Evolutionary conservation across 2,797 vertebrate genomes (phyloP), one percentile per base, ranked within the genome.

Genomic region (Falco rusticolus): DNA sequence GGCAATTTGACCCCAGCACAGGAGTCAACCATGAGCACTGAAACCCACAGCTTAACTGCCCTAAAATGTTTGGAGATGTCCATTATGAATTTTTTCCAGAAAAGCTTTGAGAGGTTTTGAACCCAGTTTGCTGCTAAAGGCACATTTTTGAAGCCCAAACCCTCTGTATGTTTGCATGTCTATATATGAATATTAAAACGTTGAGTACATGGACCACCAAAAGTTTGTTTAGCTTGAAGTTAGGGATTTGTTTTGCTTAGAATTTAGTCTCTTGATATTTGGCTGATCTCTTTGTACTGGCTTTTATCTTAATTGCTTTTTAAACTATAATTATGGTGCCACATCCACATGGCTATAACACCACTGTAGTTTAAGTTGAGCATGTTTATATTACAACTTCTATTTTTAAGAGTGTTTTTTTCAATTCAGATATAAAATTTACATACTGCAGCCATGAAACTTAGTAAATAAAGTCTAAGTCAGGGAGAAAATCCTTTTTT

Each of bases 181-280:
- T 81, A 13, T 34, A 16, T 54, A 87, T 84, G 72, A 93, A 93
- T 96, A 96, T 94, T 92, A 84, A 95, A 95, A 86, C 81, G 24
- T 76, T 59, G 57, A 83, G 69, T 59, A 60, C 87, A 78, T 19
- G 90, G 95, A 89, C 94, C 87, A 95, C 79, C 82, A 95, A 84
- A 97, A 96, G 84, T 95, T 97, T 96, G 94, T 95, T 97, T 97
- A 91, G 89, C 93, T 92, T 95, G 82, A 91, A 93, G 84, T 94
- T 72, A 47, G 76, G 93, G 94, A 94, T 96, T 93, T 97, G 90
- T 93, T 97, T 96, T 95, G 82, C 93, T 95, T 89, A 76, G 92
- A 96, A 93, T 96, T 84, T 39, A 87, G 94, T 97, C 96, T 96
- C 96, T 90, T 96, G 96, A 91, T 96, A 97, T 54, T 97, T 96